Percentiles rank a stretch among this genome's conserved stretches.
Evolutionary conservation across 2,888 invertebrate species (phyloP).

Genomic region (Beris morrisii): DNA sequence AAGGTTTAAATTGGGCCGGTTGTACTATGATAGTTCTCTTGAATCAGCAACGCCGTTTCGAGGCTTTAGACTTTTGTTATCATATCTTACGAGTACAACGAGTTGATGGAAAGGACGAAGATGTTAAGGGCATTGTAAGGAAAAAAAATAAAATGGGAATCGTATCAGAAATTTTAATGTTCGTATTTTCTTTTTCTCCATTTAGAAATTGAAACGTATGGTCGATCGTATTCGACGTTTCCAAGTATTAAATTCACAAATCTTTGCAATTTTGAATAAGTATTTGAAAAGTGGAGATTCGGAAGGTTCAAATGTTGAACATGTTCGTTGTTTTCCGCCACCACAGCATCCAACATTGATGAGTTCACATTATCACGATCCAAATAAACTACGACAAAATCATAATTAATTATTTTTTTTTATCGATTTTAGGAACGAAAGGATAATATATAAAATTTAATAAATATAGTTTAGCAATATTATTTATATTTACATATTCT

Average conservation of each 20-base stretch:
- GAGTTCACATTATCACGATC: conserved; percentile 63
- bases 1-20: conserved; percentile 98
- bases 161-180: not conserved
- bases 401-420: conserved; percentile 38
- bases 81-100: conserved; percentile 94
- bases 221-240: conserved; percentile 96
- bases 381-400: conserved; percentile 61
- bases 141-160: conserved; percentile 11
- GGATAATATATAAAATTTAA: too few relatives aligned
- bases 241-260: conserved; percentile 97
- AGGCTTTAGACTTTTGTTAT: conserved; percentile 97
- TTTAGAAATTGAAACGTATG: conserved; percentile 90
- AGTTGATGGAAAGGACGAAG: conserved; percentile 94
- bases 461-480: too few relatives aligned
- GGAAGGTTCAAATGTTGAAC: conserved; percentile 87
- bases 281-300: conserved; percentile 85
- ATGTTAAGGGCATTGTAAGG: conserved; percentile 93
- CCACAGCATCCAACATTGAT: conserved; percentile 76
- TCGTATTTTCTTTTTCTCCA: conserved; percentile 8
- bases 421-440: not conserved
- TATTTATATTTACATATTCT: too few relatives aligned
- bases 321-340: conserved; percentile 95
- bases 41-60: conserved; percentile 94
- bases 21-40: conserved; percentile 94
- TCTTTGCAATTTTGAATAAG: conserved; percentile 92